phyloP scores from a whole-genome alignment of 2,113 vertebrate species.

The Cryptotis parvus region DNA sequence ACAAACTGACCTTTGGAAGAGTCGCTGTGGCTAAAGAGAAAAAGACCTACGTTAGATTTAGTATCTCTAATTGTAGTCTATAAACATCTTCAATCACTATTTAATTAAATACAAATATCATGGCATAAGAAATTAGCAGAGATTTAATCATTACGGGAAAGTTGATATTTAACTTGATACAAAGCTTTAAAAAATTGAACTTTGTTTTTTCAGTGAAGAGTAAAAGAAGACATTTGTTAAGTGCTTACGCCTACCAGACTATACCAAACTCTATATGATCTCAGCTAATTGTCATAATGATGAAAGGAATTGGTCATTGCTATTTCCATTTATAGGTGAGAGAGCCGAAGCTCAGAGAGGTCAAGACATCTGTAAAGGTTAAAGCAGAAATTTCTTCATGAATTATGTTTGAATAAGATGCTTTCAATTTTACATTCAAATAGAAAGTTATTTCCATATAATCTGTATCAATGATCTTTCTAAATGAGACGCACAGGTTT shows the following conservation, averaged over 20 bases:
- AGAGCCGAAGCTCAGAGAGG: neutral
- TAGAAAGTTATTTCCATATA: constrained; percentile 60
- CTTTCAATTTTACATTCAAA: constrained; percentile 59
- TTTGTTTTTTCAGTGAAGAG: constrained; percentile 37
- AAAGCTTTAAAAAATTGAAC: constrained; percentile 42
- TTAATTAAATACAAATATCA: constrained; percentile 57
- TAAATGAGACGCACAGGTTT: neutral
- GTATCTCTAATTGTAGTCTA: neutral
- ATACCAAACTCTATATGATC: neutral
- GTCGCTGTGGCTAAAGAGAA: neutral
- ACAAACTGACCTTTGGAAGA: constrained; percentile 37
- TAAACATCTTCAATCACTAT: constrained; percentile 37
- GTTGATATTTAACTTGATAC: constrained; percentile 66
- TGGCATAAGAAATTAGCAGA: constrained; percentile 35
- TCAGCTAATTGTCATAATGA: neutral
- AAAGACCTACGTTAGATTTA: neutral
- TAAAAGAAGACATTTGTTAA: constrained; percentile 34
- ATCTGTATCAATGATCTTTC: constrained; percentile 13
- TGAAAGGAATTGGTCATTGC: neutral
- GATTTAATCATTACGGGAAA: constrained; percentile 69
- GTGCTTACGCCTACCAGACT: neutral
- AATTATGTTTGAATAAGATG: constrained; percentile 23
- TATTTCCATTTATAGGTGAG: neutral
- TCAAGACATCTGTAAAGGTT: neutral
- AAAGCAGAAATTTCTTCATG: neutral